Evolutionary conservation across 2,888 invertebrate genomes (phyloP).

Genomic region (Zelleria hepariella): DNA sequence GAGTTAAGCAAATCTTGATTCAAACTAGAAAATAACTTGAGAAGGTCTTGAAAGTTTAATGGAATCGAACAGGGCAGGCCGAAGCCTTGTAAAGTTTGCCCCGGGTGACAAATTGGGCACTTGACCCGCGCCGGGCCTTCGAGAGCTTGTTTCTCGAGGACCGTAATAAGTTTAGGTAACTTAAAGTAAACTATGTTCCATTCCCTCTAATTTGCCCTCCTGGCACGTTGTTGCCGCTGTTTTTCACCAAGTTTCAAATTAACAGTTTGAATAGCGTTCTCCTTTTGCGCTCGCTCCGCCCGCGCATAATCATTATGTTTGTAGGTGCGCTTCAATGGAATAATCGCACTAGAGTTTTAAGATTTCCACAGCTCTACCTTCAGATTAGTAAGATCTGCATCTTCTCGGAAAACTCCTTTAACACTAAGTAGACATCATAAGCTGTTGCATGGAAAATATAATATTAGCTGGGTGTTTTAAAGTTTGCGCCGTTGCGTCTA

Average conservation of each 20-base stretch:
- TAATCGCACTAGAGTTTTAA: neutral
- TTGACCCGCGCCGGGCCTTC: constrained; percentile 65
- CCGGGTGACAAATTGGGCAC: constrained; percentile 71
- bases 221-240: constrained; percentile 37
- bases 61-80: constrained; percentile 65
- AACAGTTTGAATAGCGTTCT: constrained; percentile 3
- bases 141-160: constrained; percentile 65
- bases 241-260: constrained; percentile 22
- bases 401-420: neutral
- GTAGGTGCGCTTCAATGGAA: neutral
- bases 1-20: constrained; percentile 65
- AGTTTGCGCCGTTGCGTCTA: neutral
- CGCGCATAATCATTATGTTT: neutral
- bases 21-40: constrained; percentile 67
- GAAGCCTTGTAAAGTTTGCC: constrained; percentile 64
- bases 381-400: no score
- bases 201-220: constrained; percentile 65
- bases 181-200: constrained; percentile 72
- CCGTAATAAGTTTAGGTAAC: constrained; percentile 72
- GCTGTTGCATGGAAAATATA: neutral
- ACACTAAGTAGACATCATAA: neutral
- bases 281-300: neutral
- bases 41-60: constrained; percentile 72
- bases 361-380: no score
- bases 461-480: neutral